phyloP scores from a whole-genome alignment of 1,140 invertebrate species.

The Leptinotarsa undecemlineata region DNA sequence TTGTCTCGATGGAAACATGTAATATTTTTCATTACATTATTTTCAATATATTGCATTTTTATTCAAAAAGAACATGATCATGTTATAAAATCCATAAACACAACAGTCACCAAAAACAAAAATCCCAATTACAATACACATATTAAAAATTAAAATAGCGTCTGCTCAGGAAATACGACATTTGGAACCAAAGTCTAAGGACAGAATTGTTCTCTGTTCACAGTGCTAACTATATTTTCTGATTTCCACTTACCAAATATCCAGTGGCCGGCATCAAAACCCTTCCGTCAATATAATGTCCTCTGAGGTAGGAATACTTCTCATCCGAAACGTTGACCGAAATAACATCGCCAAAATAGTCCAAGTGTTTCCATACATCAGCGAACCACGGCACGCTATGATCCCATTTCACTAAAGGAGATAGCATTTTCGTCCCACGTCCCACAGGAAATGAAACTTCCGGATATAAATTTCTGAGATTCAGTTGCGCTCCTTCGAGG shows the following conservation, averaged over 20 bases:
- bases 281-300: slow-evolving; percentile 93
- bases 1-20: no score
- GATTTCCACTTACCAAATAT: slow-evolving; percentile 68
- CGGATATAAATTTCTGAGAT: slow-evolving; percentile 73
- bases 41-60: no score
- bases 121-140: no score
- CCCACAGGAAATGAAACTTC: slow-evolving; percentile 80
- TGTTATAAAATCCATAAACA: no score
- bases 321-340: slow-evolving; percentile 10
- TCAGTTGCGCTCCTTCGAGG: slow-evolving; percentile 83
- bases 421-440: slow-evolving; percentile 83
- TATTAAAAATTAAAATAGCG: no score
- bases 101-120: no score
- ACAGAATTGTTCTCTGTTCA: no score
- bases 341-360: slow-evolving; percentile 22
- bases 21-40: no score
- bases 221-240: no score
- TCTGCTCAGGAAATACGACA: no score
- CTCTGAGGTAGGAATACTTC: slow-evolving; percentile 65
- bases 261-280: slow-evolving; percentile 93
- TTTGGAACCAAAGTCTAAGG: no score
- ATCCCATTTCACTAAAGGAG: slow-evolving; percentile 86
- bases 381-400: slow-evolving; percentile 73
- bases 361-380: not conserved
- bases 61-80: no score